phyloP scores from a whole-genome alignment of 2,888 invertebrate species.

The Meghimatium bilineatum region DNA sequence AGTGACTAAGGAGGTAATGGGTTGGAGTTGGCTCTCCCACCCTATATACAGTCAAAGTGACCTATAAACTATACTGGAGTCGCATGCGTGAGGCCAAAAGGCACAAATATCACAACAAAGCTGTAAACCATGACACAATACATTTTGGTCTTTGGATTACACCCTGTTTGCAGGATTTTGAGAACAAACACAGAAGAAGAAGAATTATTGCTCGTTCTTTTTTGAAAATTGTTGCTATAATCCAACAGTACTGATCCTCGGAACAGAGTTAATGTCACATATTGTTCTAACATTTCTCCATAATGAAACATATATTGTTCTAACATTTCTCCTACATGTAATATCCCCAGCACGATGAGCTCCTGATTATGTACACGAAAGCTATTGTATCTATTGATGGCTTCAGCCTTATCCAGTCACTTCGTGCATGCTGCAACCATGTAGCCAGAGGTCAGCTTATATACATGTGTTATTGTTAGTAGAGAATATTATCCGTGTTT shows the following conservation, averaged over 20 bases:
- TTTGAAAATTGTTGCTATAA: neutral
- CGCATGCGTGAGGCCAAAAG: too few relatives aligned
- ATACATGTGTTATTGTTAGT: neutral
- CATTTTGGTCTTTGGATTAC: too few relatives aligned
- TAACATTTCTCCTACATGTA: neutral
- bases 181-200: too few relatives aligned
- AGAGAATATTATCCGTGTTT: neutral
- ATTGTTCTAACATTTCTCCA: neutral
- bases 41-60: too few relatives aligned
- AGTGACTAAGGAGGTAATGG: too few relatives aligned
- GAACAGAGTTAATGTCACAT: neutral
- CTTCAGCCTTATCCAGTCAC: conserved; percentile 86
- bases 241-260: neutral
- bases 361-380: conserved; percentile 85
- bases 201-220: too few relatives aligned
- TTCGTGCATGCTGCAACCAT: conserved; percentile 87
- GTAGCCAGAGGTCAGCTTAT: conserved; percentile 85
- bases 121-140: too few relatives aligned
- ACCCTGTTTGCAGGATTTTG: too few relatives aligned
- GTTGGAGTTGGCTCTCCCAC: too few relatives aligned
- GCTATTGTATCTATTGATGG: conserved; percentile 87
- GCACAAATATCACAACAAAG: too few relatives aligned
- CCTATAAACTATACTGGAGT: too few relatives aligned
- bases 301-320: neutral
- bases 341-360: conserved; percentile 81